Conservation (phyloP, 2,888 invertebrate genomes). For the Xestia xanthographa region DNA sequence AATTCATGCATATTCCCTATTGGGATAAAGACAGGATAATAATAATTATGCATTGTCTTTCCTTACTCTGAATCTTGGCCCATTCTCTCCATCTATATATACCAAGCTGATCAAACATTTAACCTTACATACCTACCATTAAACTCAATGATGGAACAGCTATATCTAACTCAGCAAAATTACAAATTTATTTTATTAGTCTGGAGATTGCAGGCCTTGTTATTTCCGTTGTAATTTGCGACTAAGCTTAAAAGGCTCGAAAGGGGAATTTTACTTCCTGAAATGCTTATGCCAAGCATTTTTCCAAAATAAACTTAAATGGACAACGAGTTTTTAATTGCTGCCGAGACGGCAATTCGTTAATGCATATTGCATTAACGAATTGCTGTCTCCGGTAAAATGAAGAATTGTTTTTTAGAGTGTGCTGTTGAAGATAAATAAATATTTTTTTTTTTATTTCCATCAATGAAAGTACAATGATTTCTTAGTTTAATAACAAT, state of each 20-base stretch:
- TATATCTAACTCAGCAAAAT: conserved; percentile 22
- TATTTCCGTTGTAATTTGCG: conserved; percentile 36
- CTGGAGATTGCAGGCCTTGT: conserved; percentile 17
- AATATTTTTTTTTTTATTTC: too few species aligned
- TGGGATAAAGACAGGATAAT: too few species aligned
- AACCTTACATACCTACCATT: background rate
- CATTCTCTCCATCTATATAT: background rate
- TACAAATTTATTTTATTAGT: conserved; percentile 33
- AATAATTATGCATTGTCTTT: too few species aligned
- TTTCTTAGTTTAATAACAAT: too few species aligned
- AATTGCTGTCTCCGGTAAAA: too few species aligned
- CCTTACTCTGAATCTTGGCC: too few species aligned
- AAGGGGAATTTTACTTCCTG: conserved; percentile 2
- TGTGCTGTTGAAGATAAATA: too few species aligned
- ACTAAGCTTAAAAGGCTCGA: conserved; percentile 1
- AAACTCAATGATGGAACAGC: background rate
- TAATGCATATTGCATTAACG: background rate
- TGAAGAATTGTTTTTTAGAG: background rate
- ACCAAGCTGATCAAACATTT: background rate
- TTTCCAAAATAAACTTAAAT: conserved; percentile 22
- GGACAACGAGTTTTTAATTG: conserved; percentile 18
- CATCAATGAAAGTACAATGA: too few species aligned
- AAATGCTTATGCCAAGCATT: background rate
- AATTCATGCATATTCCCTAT: too few species aligned
- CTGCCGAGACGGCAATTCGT: background rate